Evolutionary conservation across 1,140 invertebrate species (phyloP).

Genomic region (Adelges cooleyi): DNA sequence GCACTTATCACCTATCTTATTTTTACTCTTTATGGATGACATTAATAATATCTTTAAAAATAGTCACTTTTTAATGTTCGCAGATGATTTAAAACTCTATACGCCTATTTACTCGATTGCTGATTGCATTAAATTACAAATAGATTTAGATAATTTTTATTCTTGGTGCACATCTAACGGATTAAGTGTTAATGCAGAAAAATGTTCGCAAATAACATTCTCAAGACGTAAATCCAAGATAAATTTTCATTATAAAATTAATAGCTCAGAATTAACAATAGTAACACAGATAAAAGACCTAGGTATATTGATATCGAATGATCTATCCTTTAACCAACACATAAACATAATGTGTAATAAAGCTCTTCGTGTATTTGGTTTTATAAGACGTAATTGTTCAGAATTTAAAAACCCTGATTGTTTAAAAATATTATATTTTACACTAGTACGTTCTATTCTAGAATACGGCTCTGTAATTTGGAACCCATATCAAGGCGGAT

Average conservation of each 20-base stretch:
- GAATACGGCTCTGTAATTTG: background rate
- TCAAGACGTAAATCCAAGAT: background rate
- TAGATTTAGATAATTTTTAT: background rate
- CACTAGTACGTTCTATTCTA: background rate
- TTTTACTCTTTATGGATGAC: conserved; percentile 16
- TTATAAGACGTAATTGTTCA: background rate
- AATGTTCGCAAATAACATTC: background rate
- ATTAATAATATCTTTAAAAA: background rate
- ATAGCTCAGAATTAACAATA: background rate
- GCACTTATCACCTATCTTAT: conserved; percentile 4
- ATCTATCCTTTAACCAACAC: background rate
- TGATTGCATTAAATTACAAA: background rate
- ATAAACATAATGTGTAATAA: background rate
- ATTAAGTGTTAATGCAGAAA: background rate
- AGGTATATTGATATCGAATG: background rate
- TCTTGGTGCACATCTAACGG: background rate
- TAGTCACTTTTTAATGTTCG: background rate
- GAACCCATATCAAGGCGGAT: too few relatives aligned
- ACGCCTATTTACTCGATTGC: background rate
- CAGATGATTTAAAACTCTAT: conserved; percentile 7
- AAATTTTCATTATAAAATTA: background rate
- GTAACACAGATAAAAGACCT: background rate
- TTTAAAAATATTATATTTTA: background rate
- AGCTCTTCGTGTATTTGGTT: background rate
- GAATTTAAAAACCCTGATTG: background rate